Evolutionary conservation across 2,888 invertebrate species (phyloP).

Genomic region (Amorpha juglandis): DNA sequence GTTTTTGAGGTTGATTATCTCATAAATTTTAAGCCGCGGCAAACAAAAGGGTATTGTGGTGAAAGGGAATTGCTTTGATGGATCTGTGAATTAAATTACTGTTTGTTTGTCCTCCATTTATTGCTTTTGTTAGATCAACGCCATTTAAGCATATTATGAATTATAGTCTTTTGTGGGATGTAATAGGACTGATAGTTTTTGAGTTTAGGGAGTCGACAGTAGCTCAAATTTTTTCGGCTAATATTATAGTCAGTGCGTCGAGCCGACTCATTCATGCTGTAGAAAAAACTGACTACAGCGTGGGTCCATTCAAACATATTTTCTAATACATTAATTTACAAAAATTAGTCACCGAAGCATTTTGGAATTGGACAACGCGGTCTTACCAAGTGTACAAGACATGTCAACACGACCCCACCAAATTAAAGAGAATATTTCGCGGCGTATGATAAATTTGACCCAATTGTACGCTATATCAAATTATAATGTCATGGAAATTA

Average conservation of each 20-base stretch:
- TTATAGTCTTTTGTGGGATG: no score
- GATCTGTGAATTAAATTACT: neutral
- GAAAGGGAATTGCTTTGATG: neutral
- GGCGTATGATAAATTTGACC: conserved; percentile 53
- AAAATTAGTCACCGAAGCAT: neutral
- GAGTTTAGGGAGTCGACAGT: no score
- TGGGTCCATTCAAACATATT: no score
- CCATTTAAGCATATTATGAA: no score
- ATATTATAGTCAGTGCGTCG: no score
- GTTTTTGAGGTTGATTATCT: conserved; percentile 22
- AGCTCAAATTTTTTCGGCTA: no score
- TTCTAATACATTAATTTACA: no score
- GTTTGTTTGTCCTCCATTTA: neutral
- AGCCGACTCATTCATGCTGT: no score
- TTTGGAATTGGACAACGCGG: neutral
- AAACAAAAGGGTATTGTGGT: neutral
- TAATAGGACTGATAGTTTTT: no score
- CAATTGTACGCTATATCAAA: conserved; percentile 9
- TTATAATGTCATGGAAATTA: conserved; percentile 13
- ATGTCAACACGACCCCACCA: neutral
- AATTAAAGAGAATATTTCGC: neutral
- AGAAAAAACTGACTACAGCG: no score
- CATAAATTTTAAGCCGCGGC: neutral
- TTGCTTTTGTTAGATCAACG: no score
- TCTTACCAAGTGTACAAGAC: neutral